phyloP scores from a whole-genome alignment of 2,797 vertebrate species.

The Anabacerthia variegaticeps region DNA sequence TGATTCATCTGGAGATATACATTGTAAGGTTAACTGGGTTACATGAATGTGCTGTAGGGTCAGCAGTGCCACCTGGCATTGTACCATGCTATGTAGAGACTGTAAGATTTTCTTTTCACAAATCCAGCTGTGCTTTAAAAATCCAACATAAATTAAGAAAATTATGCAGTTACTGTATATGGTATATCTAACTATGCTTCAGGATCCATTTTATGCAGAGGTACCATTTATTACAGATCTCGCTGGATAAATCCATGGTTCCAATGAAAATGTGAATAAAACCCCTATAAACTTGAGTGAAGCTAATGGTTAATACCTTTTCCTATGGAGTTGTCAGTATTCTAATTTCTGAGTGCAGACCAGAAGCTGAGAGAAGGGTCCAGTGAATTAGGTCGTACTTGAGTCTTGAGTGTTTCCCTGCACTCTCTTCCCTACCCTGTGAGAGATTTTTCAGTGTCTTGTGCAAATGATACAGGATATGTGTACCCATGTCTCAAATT shows the following conservation, averaged over 20 bases:
- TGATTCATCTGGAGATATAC: not conserved
- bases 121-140: not conserved
- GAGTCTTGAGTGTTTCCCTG: not conserved
- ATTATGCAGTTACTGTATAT: not conserved
- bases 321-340: not conserved
- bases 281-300: not conserved
- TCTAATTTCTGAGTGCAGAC: not conserved
- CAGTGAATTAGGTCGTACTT: not conserved
- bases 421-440: not conserved
- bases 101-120: not conserved
- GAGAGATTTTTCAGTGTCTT: not conserved
- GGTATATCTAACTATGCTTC: not conserved
- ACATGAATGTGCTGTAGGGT: not conserved
- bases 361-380: not conserved
- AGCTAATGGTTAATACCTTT: not conserved
- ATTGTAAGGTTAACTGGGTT: not conserved
- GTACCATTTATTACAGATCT: not conserved
- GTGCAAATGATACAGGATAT: not conserved
- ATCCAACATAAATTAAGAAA: not conserved
- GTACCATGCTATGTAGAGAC: accelerated
- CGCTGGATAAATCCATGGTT: accelerated
- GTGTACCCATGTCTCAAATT: not conserved
- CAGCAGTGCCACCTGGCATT: not conserved
- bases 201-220: not conserved
- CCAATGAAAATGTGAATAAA: not conserved